phyloP scores from a whole-genome alignment of 2,888 invertebrate genomes.

The Amblyteles armatorius region DNA sequence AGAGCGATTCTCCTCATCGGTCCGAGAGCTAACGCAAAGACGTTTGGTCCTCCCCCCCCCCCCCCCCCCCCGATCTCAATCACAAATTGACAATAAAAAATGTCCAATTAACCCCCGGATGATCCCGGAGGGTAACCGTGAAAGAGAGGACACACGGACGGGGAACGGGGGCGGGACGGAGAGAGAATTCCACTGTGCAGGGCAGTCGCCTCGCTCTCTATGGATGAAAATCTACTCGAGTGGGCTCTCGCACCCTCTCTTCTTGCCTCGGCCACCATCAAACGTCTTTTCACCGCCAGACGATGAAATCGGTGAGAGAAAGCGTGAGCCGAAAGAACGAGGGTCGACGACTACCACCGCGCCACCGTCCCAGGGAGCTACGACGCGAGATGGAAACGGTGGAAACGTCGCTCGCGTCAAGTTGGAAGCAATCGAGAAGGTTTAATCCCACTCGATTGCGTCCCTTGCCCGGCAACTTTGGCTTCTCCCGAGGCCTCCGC shows the following conservation, averaged over 20 bases:
- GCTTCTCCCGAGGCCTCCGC: constrained; percentile 57
- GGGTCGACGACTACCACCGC: constrained; percentile 42
- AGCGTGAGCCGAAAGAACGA: constrained; percentile 58
- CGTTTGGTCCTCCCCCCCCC: constrained; percentile 58
- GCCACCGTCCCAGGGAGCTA: constrained; percentile 8
- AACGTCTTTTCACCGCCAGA: constrained; percentile 74
- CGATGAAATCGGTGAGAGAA: constrained; percentile 59
- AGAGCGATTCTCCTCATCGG: constrained; percentile 62
- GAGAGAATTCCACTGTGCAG: constrained; percentile 45
- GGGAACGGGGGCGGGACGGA: constrained; percentile 35
- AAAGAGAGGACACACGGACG: constrained; percentile 66
- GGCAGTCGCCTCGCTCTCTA: constrained; percentile 20
- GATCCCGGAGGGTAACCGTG: constrained; percentile 58
- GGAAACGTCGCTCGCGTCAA: constrained; percentile 78
- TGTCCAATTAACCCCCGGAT: constrained; percentile 82
- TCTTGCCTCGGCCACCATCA: constrained; percentile 49
- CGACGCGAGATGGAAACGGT: constrained; percentile 26
- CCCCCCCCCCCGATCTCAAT: constrained; percentile 79
- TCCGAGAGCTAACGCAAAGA: constrained; percentile 72
- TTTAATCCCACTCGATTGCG: constrained; percentile 84
- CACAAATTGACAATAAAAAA: constrained; percentile 84
- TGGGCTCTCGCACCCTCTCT: constrained; percentile 63
- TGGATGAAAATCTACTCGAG: constrained; percentile 62
- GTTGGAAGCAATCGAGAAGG: constrained; percentile 83
- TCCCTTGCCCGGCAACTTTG: constrained; percentile 77